Conservation (phyloP, 37 sponge, comb jelly and placozoan genomes). For the Haliclona indistincta region DNA sequence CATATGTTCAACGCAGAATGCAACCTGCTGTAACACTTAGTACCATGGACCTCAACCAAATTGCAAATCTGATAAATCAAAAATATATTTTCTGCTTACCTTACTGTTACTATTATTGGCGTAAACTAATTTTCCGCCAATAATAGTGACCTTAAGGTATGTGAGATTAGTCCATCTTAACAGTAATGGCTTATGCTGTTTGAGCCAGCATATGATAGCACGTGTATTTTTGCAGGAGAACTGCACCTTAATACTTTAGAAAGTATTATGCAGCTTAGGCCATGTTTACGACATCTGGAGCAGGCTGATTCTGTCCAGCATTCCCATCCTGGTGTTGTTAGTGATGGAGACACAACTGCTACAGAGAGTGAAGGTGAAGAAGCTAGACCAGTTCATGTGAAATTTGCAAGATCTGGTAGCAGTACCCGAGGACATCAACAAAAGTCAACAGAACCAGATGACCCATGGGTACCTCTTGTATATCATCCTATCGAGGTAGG, state of each 20-base stretch:
- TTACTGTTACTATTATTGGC: too few species aligned
- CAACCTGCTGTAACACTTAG: too few species aligned
- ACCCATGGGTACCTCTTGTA: background rate
- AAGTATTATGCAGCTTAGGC: constrained; percentile 53
- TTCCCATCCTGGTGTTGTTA: background rate
- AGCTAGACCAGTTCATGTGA: constrained; percentile 49
- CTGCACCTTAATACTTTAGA: constrained; percentile 78
- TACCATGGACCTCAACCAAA: too few species aligned
- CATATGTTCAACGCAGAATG: too few species aligned
- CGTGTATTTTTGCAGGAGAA: constrained; percentile 24
- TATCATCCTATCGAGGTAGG: background rate
- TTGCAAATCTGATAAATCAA: too few species aligned
- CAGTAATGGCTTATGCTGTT: too few species aligned
- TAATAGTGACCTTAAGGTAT: too few species aligned
- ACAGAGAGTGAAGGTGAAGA: constrained; percentile 79
- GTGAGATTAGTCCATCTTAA: too few species aligned
- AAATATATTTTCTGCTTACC: too few species aligned
- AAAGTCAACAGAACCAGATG: background rate
- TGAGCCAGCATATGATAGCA: too few species aligned
- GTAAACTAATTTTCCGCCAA: too few species aligned
- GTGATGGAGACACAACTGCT: constrained; percentile 33
- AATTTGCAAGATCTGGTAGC: constrained; percentile 1
- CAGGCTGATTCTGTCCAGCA: background rate
- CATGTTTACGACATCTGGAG: constrained; percentile 55
- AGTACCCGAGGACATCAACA: background rate